Base-by-base conservation (phyloP, 2,797 vertebrate species). In the Tinamus major region DNA sequence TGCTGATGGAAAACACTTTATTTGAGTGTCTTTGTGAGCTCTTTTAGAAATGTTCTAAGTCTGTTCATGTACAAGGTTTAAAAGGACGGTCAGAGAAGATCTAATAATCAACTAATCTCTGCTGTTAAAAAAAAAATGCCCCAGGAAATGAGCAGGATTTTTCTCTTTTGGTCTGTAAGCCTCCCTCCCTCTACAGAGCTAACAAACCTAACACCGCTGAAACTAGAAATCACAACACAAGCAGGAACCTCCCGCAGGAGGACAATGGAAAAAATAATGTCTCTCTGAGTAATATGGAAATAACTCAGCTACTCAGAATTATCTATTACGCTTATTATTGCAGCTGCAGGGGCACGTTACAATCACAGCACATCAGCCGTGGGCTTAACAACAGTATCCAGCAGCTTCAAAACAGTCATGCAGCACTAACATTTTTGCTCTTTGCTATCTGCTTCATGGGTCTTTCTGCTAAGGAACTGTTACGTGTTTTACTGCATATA, bases 211-310 rank as follows among this genome's bases (percentile, higher is more conserved):
- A 13, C 33, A 69, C 20, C 21, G 26, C 0, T 41, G 67, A 80
- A 80, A 79, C 13, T 39, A 44, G 61, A 88, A 80, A 86, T 76
- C 37, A 2, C 3, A 31, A 44, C 35, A 71, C 27, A 48, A 29
- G 33, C 46, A 87, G 78, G 48, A 89, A 82, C 33, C 49, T 89
- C 64, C 31, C n/a, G 46, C 51, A 68, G 76, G 39, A 81, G 84
- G 41, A 88, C 81, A 81, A 84, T 5, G 5, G 8, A 48, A 23
- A 1, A 31, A 19, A 23, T 37, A 12, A 44, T n/a, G 64, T 1
- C 67, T 78, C 20, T 55, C 26, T 33, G 29, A 90, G 55, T 61
- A 46, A 37, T 2, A 46, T 37, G 33, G 63, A 70, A 90, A 49
- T 35, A 69, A 76, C 5, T 18, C 21, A 10, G 16, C 13, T 42